Conservation (phyloP, 1,140 invertebrate species). For the Acyrthosiphon pisum region DNA sequence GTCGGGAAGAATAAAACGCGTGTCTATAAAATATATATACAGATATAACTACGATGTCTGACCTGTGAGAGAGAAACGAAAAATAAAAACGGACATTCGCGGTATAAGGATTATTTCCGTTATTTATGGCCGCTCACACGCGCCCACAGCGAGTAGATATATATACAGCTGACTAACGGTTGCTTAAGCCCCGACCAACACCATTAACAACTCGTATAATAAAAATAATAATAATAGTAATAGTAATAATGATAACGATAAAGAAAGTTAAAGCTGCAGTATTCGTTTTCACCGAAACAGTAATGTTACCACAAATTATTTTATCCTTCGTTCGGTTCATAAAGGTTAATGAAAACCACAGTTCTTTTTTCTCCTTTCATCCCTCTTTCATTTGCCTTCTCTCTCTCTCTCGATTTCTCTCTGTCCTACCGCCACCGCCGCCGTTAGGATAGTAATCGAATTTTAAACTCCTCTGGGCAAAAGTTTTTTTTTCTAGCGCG, state of each 20-base stretch:
- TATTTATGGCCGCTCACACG: slow-evolving; percentile 1
- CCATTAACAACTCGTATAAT: slow-evolving; percentile 48
- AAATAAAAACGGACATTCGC: slow-evolving; percentile 27
- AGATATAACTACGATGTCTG: background rate
- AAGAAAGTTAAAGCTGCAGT: slow-evolving; percentile 40
- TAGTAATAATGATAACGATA: slow-evolving; percentile 32
- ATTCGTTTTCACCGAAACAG: slow-evolving; percentile 26
- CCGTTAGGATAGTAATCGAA: slow-evolving; percentile 40
- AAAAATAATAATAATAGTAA: slow-evolving; percentile 31
- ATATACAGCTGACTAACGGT: slow-evolving; percentile 33
- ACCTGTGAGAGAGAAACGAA: background rate
- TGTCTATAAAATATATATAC: background rate
- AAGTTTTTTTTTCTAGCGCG: slow-evolving; percentile 34
- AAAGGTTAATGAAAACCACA: slow-evolving; percentile 54
- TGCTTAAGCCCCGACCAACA: slow-evolving; percentile 11
- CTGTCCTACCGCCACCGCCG: background rate
- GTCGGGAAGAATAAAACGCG: background rate
- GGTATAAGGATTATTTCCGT: slow-evolving; percentile 33
- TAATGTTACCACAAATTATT: slow-evolving; percentile 53
- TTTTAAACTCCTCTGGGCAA: slow-evolving; percentile 50
- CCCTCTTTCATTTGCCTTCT: background rate
- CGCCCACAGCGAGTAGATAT: background rate
- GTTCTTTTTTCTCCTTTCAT: background rate
- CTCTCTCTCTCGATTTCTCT: background rate
- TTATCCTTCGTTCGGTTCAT: slow-evolving; percentile 28